Evolutionary conservation across 2,113 vertebrate genomes (phyloP).

Genomic region (Solea senegalensis): DNA sequence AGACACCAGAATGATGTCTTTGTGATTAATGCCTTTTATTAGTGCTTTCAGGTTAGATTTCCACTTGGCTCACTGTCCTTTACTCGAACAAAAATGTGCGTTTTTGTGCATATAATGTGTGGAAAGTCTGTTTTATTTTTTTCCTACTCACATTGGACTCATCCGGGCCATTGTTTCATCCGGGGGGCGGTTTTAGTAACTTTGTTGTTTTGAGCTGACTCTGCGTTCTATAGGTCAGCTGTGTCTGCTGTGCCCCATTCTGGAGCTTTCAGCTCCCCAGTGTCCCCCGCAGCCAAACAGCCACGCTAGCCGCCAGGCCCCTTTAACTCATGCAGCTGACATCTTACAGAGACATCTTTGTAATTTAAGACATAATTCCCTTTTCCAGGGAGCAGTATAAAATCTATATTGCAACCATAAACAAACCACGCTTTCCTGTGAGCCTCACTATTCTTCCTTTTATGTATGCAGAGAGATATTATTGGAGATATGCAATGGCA

Average conservation of each 20-base stretch:
- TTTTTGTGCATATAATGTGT: background rate
- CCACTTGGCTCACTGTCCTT: no score
- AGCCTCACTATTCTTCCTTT: conserved; percentile 54
- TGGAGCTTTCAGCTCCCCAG: conserved; percentile 51
- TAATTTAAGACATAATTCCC: conserved; percentile 82
- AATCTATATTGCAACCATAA: conserved; percentile 84
- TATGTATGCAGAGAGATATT: conserved; percentile 76
- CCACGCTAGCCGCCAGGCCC: conserved; percentile 45
- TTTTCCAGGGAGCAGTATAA: conserved; percentile 80
- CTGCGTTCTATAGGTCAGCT: conserved; percentile 58
- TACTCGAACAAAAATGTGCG: no score
- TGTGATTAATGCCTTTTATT: no score
- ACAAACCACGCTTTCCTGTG: conserved; percentile 67
- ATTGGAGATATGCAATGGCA: conserved; percentile 71
- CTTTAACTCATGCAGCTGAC: conserved; percentile 71
- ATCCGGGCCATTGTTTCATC: conserved; percentile 67
- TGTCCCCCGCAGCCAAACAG: conserved; percentile 58
- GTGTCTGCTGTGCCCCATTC: conserved; percentile 50
- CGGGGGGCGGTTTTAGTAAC: conserved; percentile 49
- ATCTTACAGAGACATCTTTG: conserved; percentile 72
- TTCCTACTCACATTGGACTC: conserved; percentile 18
- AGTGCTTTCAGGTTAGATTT: no score
- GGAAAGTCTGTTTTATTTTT: background rate
- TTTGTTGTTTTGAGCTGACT: conserved; percentile 69
- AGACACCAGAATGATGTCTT: no score